phyloP scores from a whole-genome alignment of 2,888 invertebrate species.

The Laothoe populi region DNA sequence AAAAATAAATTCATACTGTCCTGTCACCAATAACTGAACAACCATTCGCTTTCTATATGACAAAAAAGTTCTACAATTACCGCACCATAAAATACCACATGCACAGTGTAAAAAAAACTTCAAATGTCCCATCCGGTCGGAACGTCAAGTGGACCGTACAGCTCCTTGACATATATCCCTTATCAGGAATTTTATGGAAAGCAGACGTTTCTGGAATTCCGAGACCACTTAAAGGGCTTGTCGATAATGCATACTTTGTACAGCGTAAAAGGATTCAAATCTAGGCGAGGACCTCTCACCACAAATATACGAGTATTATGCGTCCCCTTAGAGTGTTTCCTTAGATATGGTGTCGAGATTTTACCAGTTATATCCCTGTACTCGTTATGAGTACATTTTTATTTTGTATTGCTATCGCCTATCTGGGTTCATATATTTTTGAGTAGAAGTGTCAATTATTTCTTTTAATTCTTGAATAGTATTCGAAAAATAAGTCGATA shows the following conservation, averaged over 20 bases:
- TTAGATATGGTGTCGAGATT: slow-evolving; percentile 37
- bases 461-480: neutral
- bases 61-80: slow-evolving; percentile 16
- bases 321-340: slow-evolving; percentile 36
- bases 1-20: slow-evolving; percentile 6
- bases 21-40: slow-evolving; percentile 5
- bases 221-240: slow-evolving; percentile 63
- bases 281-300: slow-evolving; percentile 38
- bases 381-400: slow-evolving; percentile 22
- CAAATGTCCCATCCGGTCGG: slow-evolving; percentile 32
- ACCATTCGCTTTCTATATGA: slow-evolving; percentile 15
- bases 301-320: slow-evolving; percentile 39
- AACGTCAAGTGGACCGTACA: slow-evolving; percentile 29
- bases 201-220: slow-evolving; percentile 54
- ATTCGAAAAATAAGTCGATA: too few species aligned
- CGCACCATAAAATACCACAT: slow-evolving; percentile 13
- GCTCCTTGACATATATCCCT: slow-evolving; percentile 61
- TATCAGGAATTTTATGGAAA: slow-evolving; percentile 75
- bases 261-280: slow-evolving; percentile 51
- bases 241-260: slow-evolving; percentile 54
- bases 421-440: neutral
- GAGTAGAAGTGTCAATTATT: neutral
- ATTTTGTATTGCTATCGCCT: neutral
- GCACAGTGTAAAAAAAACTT: slow-evolving; percentile 8
- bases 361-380: slow-evolving; percentile 31